phyloP scores from a whole-genome alignment of 2,888 invertebrate genomes.

The Eucriotettix oculatus region DNA sequence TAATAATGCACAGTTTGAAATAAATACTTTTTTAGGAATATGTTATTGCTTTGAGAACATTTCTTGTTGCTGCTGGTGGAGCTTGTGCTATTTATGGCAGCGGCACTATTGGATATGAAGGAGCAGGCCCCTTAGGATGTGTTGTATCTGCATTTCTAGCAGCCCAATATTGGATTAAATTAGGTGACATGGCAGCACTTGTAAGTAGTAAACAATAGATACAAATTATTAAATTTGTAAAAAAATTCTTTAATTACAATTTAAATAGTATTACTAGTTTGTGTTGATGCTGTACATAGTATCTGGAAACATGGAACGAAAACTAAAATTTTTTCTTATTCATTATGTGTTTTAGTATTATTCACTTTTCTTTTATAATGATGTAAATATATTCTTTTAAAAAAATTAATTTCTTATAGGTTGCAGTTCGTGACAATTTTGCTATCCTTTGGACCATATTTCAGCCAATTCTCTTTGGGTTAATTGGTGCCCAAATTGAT shows the following conservation, averaged over 20 bases:
- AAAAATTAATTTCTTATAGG: slow-evolving; percentile 12
- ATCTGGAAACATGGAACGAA: too few relatives aligned
- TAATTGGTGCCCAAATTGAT: slow-evolving; percentile 33
- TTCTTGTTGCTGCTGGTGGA: slow-evolving; percentile 24
- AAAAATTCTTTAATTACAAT: too few relatives aligned
- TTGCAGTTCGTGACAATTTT: slow-evolving; percentile 21
- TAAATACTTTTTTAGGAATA: not conserved
- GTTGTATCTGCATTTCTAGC: slow-evolving; percentile 19
- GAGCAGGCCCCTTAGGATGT: slow-evolving; percentile 24
- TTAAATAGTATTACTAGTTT: too few relatives aligned
- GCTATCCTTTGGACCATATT: slow-evolving; percentile 30
- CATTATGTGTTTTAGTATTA: too few relatives aligned
- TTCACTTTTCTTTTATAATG: too few relatives aligned
- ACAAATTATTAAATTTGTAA: too few relatives aligned
- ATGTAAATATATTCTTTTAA: too few relatives aligned
- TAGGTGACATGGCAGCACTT: too few relatives aligned
- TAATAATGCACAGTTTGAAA: not conserved
- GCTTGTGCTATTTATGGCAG: slow-evolving; percentile 28
- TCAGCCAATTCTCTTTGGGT: slow-evolving; percentile 34
- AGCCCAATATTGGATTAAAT: too few relatives aligned
- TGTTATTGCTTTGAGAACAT: slow-evolving; percentile 16
- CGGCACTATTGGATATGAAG: slow-evolving; percentile 23
- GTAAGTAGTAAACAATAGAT: too few relatives aligned
- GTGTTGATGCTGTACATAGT: too few relatives aligned
- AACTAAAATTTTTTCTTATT: too few relatives aligned